Base-by-base conservation (phyloP, 2,113 vertebrate species). In the Heterocephalus glaber region DNA sequence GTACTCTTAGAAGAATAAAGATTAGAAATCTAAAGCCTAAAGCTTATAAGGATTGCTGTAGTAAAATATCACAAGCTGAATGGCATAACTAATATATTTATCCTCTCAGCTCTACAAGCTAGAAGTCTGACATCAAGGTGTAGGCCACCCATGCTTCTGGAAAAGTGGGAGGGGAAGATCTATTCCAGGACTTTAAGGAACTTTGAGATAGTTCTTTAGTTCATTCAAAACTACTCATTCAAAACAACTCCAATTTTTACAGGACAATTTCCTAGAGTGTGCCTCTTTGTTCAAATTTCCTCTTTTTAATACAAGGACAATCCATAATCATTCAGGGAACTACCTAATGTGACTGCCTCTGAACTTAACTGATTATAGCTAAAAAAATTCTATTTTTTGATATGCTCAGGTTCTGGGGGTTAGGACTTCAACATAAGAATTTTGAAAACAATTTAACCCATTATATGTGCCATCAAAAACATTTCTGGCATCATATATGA, bases 1-100 rank as follows among this genome's bases (percentile, higher is more conserved):
- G 11, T 30, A 83, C 6, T 58, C 95, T 26, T 33, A 56, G 49
- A 61, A 47, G 7, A 92, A 63, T 20, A 77, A 35, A 1, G 7
- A 44, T 79, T 49, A 38, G 30, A 41, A 19, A 33, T 66, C 44
- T 92, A 79, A 88, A 72, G 44, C 44, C 24, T 95, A 49, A 76
- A 44, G 1, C 4, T 22, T 30, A 17, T n/a, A 47, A 47, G 19
- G 5, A 5, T 35, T 65, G 0, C 16, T 61, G 1, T 72, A 74
- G 41, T 2, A 58, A 90, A 63, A 28, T 41, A 38, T 5, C 38
- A 68, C 10, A 38, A 56, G 49, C 6, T 5, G 35, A 41, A 70
- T n/a, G 17, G 7, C n/a, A 61, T 90, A 28, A 35, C 77, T 30
- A 76, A 35, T 4, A n/a, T 38, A 17, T 52, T n/a, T 26, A 68